phyloP scores from a whole-genome alignment of 2,113 vertebrate genomes.

The Uria aalge region DNA sequence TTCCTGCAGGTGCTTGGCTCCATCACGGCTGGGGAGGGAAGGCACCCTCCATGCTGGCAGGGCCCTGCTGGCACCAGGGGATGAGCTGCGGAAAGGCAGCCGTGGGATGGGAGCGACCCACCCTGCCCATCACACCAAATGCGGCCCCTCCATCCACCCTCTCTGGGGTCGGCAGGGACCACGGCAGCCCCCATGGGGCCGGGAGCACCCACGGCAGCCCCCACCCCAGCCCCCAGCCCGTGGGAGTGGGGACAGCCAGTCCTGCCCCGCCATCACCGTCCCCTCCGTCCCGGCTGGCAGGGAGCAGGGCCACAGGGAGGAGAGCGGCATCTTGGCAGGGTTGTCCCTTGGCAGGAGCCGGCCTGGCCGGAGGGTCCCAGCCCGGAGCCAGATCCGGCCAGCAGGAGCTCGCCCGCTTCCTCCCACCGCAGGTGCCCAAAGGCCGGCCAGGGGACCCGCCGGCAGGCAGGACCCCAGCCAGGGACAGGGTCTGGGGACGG shows the following conservation, averaged over 20 bases:
- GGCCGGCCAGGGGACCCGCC: background rate
- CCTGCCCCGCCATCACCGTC: background rate
- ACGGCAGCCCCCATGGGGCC: fast-evolving
- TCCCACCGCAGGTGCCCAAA: background rate
- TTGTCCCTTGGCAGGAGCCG: background rate
- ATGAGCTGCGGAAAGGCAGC: background rate
- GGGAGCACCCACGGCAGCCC: background rate
- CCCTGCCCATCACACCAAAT: fast-evolving
- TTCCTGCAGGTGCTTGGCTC: background rate
- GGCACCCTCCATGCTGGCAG: background rate
- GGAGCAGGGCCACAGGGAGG: background rate
- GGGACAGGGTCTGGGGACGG: background rate
- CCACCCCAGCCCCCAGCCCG: background rate
- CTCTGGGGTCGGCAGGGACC: background rate
- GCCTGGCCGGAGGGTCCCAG: conserved; percentile 18
- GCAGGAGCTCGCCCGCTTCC: background rate
- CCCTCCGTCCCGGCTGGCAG: background rate
- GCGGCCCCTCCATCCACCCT: background rate
- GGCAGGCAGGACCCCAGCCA: background rate
- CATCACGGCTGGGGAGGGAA: background rate
- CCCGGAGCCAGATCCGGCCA: conserved; percentile 12
- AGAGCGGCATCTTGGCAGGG: background rate
- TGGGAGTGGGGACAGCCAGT: background rate
- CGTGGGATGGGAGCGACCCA: background rate
- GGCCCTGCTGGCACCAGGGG: background rate